phyloP scores from a whole-genome alignment of 2,113 vertebrate genomes.

The Nothobranchius kuhntae region DNA sequence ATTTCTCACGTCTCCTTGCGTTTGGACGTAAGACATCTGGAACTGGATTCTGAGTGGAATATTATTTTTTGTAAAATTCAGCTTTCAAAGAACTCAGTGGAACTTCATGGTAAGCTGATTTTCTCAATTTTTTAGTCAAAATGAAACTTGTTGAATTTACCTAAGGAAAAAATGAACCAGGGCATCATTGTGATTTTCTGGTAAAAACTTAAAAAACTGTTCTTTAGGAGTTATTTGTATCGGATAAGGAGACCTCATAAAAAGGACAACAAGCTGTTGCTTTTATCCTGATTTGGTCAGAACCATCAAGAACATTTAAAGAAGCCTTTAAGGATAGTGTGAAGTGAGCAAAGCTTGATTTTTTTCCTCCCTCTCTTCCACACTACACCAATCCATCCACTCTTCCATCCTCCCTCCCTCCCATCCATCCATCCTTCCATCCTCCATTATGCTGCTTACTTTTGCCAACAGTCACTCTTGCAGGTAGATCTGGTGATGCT shows the following conservation, averaged over 20 bases:
- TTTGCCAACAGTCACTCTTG: constrained; percentile 29
- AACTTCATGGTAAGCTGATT: constrained; percentile 55
- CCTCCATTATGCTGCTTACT: constrained; percentile 43
- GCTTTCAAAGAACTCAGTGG: constrained; percentile 21
- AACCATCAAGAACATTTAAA: constrained; percentile 21
- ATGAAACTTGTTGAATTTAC: constrained; percentile 58
- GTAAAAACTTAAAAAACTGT: constrained; percentile 1
- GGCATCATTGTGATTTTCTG: too few relatives aligned
- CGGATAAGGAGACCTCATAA: background rate
- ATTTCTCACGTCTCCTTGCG: background rate
- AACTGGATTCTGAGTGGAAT: constrained; percentile 19
- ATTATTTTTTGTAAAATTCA: constrained; percentile 9
- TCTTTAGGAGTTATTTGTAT: background rate
- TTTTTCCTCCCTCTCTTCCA: background rate
- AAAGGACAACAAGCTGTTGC: constrained; percentile 15
- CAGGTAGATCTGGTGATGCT: constrained; percentile 55
- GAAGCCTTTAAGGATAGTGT: constrained; percentile 16
- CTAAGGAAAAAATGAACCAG: too few relatives aligned
- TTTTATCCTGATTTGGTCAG: constrained; percentile 32
- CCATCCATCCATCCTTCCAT: background rate
- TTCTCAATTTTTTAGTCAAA: background rate
- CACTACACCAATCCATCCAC: background rate
- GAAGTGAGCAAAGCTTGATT: background rate
- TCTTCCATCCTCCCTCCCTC: too few relatives aligned
- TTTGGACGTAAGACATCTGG: constrained; percentile 36